Base-by-base conservation (phyloP, 2,888 invertebrate genomes). In the Diploptera punctata region DNA sequence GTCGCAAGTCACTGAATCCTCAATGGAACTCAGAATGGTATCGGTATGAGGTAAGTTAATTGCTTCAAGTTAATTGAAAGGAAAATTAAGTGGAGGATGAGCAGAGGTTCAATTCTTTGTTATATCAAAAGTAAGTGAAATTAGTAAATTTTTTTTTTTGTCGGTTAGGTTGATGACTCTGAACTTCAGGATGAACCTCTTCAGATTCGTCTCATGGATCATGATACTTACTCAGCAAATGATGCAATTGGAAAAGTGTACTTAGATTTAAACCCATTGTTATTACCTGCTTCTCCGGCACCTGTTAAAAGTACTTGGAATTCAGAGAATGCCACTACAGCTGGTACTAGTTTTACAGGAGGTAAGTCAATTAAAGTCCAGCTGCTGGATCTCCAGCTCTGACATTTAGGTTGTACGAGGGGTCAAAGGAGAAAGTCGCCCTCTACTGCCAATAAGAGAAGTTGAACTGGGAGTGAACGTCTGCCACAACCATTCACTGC, bases 21-120 rank as follows among this genome's bases (percentile, higher is more conserved):
- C 94, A 95, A 75, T 99, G 98, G 98, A 98, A 97, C 83, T 95
- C 95, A 13, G 98, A 98, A 79, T 97, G 97, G 96, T 98, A 94
- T 80, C 87, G 92, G 78, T 97, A 96, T 87, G 96, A 97, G 87
- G 93, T 93, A 83, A 81, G 81, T 33, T 7, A 33, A 33, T n/a
- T n/a, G n/a, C n/a, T n/a, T n/a, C n/a, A n/a, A n/a, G n/a, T n/a
- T n/a, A n/a, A n/a, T n/a, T n/a, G n/a, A n/a, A n/a, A n/a, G n/a
- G n/a, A n/a, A n/a, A n/a, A n/a, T n/a, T n/a, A n/a, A n/a, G n/a
- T n/a, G n/a, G n/a, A n/a, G n/a, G n/a, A n/a, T n/a, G n/a, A n/a
- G n/a, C n/a, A n/a, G n/a, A n/a, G n/a, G n/a, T n/a, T n/a, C n/a
- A n/a, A n/a, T n/a, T n/a, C n/a, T n/a, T n/a, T n/a, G n/a, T n/a